These are phyloP conservation scores for Pinctada fucata DNA, from an alignment of 2,888 invertebrate genomes.

Conservation along the genomic window DNA sequence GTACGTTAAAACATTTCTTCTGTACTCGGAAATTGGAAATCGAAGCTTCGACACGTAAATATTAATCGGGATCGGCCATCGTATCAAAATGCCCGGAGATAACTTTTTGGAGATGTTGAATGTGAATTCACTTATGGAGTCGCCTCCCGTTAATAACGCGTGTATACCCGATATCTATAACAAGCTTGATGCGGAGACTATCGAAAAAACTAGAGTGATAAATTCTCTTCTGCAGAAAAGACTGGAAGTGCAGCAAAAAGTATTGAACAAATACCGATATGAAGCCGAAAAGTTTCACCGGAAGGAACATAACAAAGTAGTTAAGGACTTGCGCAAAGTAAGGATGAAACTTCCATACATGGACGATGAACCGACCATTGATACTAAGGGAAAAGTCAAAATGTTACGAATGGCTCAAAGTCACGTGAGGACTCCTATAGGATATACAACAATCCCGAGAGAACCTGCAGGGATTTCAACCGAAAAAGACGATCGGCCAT, in stretches of 20 bases:
- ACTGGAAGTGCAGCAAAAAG: constrained; percentile 55
- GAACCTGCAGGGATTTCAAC: constrained; percentile 49
- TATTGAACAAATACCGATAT: constrained; percentile 56
- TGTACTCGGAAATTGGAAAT: not conserved
- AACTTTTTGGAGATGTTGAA: constrained; percentile 19
- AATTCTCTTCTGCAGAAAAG: constrained; percentile 58
- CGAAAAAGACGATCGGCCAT: constrained; percentile 59
- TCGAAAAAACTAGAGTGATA: constrained; percentile 62
- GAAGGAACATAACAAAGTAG: constrained; percentile 52
- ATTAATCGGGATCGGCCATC: not conserved
- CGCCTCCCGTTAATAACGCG: constrained; percentile 66
- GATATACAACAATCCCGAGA: constrained; percentile 50
- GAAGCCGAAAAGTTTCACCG: constrained; percentile 50
- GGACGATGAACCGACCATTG: constrained; percentile 50
- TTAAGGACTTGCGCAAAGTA: constrained; percentile 54
- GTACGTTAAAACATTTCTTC: not conserved
- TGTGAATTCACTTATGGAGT: constrained; percentile 9
- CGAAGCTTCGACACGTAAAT: not conserved
- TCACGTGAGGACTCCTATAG: constrained; percentile 26
- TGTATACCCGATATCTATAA: constrained; percentile 66
- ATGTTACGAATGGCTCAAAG: constrained; percentile 26
- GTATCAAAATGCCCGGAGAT: constrained; percentile 13
- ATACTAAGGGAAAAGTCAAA: constrained; percentile 44
- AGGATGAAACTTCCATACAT: constrained; percentile 56
- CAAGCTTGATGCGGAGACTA: constrained; percentile 62